These are phyloP conservation scores for Sebastes nivosus DNA, from an alignment of 2,797 vertebrate species.

Conservation along the genomic window DNA sequence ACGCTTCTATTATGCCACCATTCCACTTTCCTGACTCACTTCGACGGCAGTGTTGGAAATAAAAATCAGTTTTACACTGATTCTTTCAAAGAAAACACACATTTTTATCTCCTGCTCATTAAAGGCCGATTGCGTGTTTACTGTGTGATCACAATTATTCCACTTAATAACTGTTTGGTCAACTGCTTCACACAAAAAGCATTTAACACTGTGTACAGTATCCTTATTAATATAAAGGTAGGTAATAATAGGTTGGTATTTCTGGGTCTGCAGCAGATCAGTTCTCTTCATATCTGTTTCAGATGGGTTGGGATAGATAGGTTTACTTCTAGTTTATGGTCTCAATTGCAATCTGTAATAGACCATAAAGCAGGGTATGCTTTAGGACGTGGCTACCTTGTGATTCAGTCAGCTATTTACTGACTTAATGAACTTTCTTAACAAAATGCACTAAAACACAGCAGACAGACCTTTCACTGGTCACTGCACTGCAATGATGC, in stretches of 20 bases:
- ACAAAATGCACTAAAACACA: not conserved
- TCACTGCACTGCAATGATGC: constrained; percentile 4
- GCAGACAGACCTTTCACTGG: not conserved
- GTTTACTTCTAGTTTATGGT: no score
- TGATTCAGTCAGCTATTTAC: not conserved
- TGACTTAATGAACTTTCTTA: not conserved
- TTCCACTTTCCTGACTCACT: not conserved
- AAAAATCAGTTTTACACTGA: not conserved
- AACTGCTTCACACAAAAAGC: not conserved
- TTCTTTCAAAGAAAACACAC: not conserved
- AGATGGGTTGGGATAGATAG: no score
- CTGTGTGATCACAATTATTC: no score
- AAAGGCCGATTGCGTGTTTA: no score
- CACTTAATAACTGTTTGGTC: no score
- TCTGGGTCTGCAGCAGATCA: not conserved
- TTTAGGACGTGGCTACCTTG: no score
- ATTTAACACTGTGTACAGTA: not conserved
- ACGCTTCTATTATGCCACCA: not conserved
- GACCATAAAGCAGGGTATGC: no score
- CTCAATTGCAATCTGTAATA: no score
- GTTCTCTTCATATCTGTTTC: not conserved
- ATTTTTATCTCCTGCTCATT: not conserved
- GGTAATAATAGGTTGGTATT: not conserved
- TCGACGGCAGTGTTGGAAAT: not conserved
- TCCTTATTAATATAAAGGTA: no score